A percentile compares a stretch with the other conserved stretches of the same genome.
Conservation (phyloP, 2,113 vertebrate species). For the Zeus faber region DNA sequence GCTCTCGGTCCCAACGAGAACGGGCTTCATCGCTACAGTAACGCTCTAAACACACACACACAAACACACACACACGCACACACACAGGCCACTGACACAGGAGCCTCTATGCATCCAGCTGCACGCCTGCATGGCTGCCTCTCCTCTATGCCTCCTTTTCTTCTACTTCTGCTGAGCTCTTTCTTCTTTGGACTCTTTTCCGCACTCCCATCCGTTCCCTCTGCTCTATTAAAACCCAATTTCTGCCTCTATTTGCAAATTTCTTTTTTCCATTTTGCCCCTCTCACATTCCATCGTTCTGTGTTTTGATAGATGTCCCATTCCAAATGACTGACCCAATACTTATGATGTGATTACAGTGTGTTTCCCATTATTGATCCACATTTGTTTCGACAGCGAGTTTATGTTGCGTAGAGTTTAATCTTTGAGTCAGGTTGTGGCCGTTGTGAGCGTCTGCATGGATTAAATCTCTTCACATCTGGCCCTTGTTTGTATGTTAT, state of each 20-base stretch:
- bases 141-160: conserved; percentile 30
- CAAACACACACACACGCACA: background rate
- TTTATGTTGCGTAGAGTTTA: too few relatives aligned
- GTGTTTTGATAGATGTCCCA: conserved; percentile 24
- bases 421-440: too few relatives aligned
- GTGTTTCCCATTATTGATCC: background rate
- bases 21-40: conserved; percentile 55
- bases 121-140: conserved; percentile 52
- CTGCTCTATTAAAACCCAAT: too few relatives aligned
- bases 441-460: background rate
- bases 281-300: background rate
- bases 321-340: background rate
- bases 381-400: background rate
- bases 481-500: background rate
- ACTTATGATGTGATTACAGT: too few relatives aligned
- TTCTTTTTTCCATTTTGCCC: background rate
- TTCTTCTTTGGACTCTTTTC: conserved; percentile 22
- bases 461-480: background rate
- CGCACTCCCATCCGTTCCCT: too few relatives aligned
- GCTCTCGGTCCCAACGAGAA: conserved; percentile 51
- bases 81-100: conserved; percentile 40
- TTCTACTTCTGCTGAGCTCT: conserved; percentile 37
- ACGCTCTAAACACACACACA: conserved; percentile 13
- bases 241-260: too few relatives aligned
- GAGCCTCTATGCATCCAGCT: conserved; percentile 66